Evolutionary conservation across 1,140 invertebrate species (phyloP).

Genomic region (Procambarus virginalis): DNA sequence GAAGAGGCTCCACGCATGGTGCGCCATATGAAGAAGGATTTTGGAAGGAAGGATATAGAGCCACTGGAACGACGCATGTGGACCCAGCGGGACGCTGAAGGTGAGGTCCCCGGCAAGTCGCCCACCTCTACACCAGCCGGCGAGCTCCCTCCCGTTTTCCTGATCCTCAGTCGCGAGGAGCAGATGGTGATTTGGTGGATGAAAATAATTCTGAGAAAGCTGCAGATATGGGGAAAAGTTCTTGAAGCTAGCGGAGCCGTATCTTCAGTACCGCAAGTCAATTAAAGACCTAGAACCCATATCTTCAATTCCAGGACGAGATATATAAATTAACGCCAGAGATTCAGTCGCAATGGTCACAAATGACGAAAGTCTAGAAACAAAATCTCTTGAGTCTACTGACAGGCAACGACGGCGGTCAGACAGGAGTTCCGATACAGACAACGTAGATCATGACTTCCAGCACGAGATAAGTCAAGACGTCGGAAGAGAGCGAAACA

Average conservation of each 20-base stretch:
- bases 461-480: background rate
- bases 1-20: background rate
- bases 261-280: constrained; percentile 48
- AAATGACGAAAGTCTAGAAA: background rate
- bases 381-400: background rate
- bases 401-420: background rate
- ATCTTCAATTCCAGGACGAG: constrained; percentile 32
- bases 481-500: background rate
- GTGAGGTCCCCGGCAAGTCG: background rate
- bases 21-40: background rate
- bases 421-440: background rate
- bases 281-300: constrained; percentile 41
- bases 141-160: background rate
- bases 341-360: constrained; percentile 14
- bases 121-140: too few relatives aligned
- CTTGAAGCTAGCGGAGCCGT: constrained; percentile 18
- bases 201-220: background rate
- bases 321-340: background rate
- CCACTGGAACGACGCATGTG: constrained; percentile 17
- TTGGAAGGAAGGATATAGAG: background rate
- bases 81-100: background rate
- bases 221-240: constrained; percentile 18
- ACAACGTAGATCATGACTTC: background rate
- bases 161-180: background rate
- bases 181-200: constrained; percentile 8